Conservation (phyloP, 2,797 vertebrate genomes). For the Lycodopsis pacificus region DNA sequence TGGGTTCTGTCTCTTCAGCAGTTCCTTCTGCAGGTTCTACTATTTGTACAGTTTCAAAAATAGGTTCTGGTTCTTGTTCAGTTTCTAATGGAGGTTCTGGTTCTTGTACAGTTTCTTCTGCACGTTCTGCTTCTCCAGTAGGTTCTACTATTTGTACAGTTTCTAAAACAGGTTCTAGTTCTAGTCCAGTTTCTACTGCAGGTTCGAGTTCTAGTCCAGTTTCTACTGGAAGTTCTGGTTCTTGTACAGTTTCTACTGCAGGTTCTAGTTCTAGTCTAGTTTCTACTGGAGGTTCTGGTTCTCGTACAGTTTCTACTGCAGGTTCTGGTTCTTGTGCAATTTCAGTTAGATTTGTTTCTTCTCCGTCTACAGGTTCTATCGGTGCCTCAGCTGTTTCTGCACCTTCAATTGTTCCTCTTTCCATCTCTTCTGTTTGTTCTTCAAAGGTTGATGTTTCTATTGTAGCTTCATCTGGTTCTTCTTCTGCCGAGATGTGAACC, state of each 20-base stretch:
- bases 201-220: not conserved
- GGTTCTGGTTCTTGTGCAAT: not conserved
- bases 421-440: not conserved
- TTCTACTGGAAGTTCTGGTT: not conserved
- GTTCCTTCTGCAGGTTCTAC: not conserved
- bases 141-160: not conserved
- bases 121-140: not conserved
- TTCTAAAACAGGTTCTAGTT: not conserved
- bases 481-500: not conserved
- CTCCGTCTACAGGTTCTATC: conserved; percentile 3
- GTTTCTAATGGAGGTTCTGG: not conserved
- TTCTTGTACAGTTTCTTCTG: not conserved
- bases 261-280: not conserved
- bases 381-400: not conserved
- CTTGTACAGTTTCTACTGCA: not conserved
- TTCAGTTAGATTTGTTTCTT: not conserved
- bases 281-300: not conserved
- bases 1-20: not conserved
- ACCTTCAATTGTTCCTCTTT: not conserved
- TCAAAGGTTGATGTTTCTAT: not conserved
- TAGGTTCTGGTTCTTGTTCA: not conserved
- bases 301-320: not conserved
- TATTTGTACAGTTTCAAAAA: not conserved
- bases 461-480: conserved; percentile 2
- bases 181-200: too few species aligned